Evolutionary conservation across 2,797 vertebrate species (phyloP), one percentile per base, ranked within the genome.

Genomic region (Pipistrellus pygmaeus): DNA sequence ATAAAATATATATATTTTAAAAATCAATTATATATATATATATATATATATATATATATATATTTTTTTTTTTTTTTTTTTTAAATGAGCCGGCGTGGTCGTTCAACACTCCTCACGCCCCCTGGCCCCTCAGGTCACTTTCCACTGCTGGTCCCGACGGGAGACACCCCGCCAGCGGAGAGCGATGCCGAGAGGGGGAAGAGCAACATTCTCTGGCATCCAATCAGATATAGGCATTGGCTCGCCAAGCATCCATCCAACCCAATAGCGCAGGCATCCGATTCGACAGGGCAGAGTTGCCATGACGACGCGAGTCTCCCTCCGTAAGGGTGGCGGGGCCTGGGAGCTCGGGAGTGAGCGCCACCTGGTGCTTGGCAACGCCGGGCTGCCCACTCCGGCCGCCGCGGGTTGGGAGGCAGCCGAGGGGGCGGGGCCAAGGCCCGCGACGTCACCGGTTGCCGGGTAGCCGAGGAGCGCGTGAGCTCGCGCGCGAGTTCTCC

Each of bases 301-400:
- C 95, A 95, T 90, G 93, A 87, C 93, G 30, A 97, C 94, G 44
- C 12, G 60, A 68, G 76, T 80, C 38, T 41, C 38, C 38, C 78
- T 92, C 88, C 5, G 2, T 0, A 12, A 17, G 21, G 51, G 27
- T 53, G 57, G 25, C 77, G 8, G 46, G 53, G 68, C 46, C 48
- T 0, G 10, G 0, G 64, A 9, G 68, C 11, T 51, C 64, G 1
- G 46, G 14, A 2, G 8, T 0, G n/a, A 48, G 89, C 86, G 57
- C 88, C 44, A 27, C 62, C 78, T 76, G 75, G 85, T 25, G 60
- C 60, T 69, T 18, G 44, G 75, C 53, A 38, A 76, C 91, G 8
- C 48, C 20, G 11, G 38, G 53, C 62, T 80, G 4, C 77, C 78
- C 12, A 32, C 66, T 64, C 46, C 78, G 1, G 55, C 82, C 6